These are phyloP conservation scores for Rhynchotus rufescens DNA, from an alignment of 2,797 vertebrate species.

Conservation along the genomic window DNA sequence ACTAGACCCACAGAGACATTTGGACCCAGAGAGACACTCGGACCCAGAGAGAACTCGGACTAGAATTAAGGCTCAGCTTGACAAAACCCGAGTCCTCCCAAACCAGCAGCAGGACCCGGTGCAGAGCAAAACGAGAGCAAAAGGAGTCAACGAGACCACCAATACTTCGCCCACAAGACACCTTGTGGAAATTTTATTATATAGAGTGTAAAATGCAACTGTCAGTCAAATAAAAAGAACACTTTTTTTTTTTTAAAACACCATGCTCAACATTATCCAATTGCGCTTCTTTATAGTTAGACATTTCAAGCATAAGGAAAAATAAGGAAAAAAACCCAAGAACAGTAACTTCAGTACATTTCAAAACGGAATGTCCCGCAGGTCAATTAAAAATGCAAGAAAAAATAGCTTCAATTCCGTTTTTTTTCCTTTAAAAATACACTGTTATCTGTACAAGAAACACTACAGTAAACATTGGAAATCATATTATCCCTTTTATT, in stretches of 20 bases:
- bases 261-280: constrained; percentile 83
- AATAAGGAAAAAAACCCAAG: constrained; percentile 60
- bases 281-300: constrained; percentile 81
- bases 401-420: constrained; percentile 85
- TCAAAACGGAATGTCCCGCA: constrained; percentile 85
- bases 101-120: not conserved
- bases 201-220: constrained; percentile 90
- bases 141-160: not conserved
- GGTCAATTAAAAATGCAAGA: constrained; percentile 85
- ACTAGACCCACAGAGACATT: too few species aligned
- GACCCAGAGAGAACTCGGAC: too few species aligned
- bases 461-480: constrained; percentile 96
- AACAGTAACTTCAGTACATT: constrained; percentile 78
- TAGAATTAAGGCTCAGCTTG: not conserved
- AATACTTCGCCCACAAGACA: constrained; percentile 78
- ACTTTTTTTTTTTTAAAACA: constrained; percentile 77
- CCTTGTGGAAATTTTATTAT: constrained; percentile 91
- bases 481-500: constrained; percentile 99
- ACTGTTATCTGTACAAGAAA: constrained; percentile 97
- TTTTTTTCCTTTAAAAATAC: constrained; percentile 90
- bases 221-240: constrained; percentile 90
- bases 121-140: not conserved
- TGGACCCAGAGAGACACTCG: too few species aligned
- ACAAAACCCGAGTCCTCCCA: not conserved
- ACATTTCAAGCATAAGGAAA: constrained; percentile 85